Percentiles rank a stretch among this genome's conserved stretches.
Conservation (phyloP, 2,888 invertebrate species). For the Rotaria sp. region DNA sequence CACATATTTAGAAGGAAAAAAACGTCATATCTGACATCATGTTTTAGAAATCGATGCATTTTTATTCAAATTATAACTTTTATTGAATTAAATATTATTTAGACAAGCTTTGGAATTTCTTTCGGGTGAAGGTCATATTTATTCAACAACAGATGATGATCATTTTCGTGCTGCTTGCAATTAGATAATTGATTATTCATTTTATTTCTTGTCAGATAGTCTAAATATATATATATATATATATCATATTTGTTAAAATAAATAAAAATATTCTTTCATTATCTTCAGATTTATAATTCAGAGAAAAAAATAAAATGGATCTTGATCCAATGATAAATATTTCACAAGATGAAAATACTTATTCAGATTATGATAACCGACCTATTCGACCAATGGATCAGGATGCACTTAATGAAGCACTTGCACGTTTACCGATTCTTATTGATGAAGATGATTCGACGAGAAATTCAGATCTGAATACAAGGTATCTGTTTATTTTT, state of each 20-base stretch:
- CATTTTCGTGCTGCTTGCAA: conserved; percentile 57
- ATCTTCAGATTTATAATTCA: neutral
- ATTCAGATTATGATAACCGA: conserved; percentile 13
- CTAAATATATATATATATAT: neutral
- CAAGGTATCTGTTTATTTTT: neutral
- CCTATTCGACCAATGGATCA: conserved; percentile 3
- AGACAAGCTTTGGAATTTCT: conserved; percentile 63
- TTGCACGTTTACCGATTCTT: neutral
- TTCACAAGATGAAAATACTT: neutral
- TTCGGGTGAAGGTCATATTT: conserved; percentile 70
- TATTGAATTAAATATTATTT: conserved; percentile 32
- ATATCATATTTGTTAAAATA: neutral
- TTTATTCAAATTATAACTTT: too few relatives aligned
- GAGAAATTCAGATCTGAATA: neutral
- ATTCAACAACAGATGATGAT: conserved; percentile 71
- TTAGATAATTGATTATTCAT: neutral
- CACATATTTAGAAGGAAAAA: too few relatives aligned
- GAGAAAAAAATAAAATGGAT: neutral
- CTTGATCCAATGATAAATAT: neutral
- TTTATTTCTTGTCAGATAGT: neutral
- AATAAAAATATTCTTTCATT: neutral
- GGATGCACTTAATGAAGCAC: conserved; percentile 2
- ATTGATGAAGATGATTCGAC: neutral
- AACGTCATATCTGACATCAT: too few relatives aligned
- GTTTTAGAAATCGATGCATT: too few relatives aligned